Percentiles rank a stretch among this genome's conserved stretches.
These are phyloP conservation scores for Iselma pallidipennis DNA, from an alignment of 2,888 invertebrate genomes.

Conservation along the genomic window DNA sequence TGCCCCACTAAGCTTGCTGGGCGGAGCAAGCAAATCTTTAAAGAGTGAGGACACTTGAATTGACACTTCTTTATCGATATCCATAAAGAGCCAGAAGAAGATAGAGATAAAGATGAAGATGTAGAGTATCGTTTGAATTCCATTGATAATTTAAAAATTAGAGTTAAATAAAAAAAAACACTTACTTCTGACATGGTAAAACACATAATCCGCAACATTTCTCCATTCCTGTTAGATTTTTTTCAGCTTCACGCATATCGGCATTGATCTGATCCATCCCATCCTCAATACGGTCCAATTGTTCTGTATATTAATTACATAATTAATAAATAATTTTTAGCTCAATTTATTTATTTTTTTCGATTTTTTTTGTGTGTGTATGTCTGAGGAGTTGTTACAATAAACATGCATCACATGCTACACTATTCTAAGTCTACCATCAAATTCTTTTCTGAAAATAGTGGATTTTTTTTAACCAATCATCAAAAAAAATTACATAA, in stretches of 20 bases:
- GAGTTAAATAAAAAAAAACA: no score
- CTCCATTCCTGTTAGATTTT: slow-evolving; percentile 99
- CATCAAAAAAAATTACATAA: background rate
- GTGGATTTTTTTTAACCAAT: background rate
- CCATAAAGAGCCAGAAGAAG: no score
- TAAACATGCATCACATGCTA: slow-evolving; percentile 42
- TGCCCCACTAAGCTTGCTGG: no score
- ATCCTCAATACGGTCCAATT: slow-evolving; percentile 99
- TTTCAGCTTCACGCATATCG: slow-evolving; percentile 99
- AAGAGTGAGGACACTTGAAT: no score
- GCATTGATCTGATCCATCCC: slow-evolving; percentile 99
- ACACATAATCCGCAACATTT: slow-evolving; percentile 99
- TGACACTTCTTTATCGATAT: no score
- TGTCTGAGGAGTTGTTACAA: slow-evolving; percentile 25
- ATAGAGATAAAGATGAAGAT: no score
- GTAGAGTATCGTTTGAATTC: no score
- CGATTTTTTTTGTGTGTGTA: slow-evolving; percentile 23
- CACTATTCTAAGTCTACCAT: slow-evolving; percentile 22
- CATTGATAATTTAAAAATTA: no score
- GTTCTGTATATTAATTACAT: slow-evolving; percentile 67
- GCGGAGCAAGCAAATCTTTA: no score
- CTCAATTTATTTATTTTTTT: background rate
- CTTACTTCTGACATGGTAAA: slow-evolving; percentile 97
- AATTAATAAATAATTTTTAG: background rate
- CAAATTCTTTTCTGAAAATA: background rate